Percentiles rank a stretch among this genome's conserved stretches.
Evolutionary conservation across 30 jellyfish, hydroid and myxozoan genomes (phyloP).

Genomic region (Aurelia sp.): DNA sequence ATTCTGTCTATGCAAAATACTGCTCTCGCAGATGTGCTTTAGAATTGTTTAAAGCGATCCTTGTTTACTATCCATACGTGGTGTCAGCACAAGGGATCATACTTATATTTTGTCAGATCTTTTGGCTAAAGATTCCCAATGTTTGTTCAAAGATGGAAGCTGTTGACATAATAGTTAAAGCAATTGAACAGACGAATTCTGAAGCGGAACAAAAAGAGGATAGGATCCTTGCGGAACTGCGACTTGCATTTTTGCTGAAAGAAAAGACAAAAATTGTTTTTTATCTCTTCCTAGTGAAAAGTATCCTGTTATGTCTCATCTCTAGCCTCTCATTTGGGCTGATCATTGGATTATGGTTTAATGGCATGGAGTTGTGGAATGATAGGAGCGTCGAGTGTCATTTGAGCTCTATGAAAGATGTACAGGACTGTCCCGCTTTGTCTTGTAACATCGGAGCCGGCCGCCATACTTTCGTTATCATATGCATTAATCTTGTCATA

Average conservation of each 20-base stretch:
- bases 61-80: constrained; percentile 31
- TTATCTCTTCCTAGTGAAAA: neutral
- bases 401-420: neutral
- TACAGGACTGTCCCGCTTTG: neutral
- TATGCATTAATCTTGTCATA: neutral
- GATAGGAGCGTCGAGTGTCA: neutral
- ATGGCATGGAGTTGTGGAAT: neutral
- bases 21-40: constrained; percentile 65
- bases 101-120: constrained; percentile 38
- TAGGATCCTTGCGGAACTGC: neutral
- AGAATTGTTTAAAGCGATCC: constrained; percentile 24
- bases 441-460: constrained; percentile 54
- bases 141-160: constrained; percentile 32
- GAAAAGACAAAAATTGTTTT: neutral
- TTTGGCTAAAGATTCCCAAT: constrained; percentile 55
- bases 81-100: constrained; percentile 44
- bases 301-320: neutral
- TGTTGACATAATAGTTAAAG: neutral
- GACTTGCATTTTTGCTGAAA: neutral
- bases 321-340: neutral
- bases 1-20: constrained; percentile 34
- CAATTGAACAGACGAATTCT: too few relatives aligned
- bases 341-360: neutral
- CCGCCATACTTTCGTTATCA: constrained; percentile 20
- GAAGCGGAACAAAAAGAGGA: too few relatives aligned